Conservation (phyloP, 2,888 invertebrate species). For the Cephus runcator region DNA sequence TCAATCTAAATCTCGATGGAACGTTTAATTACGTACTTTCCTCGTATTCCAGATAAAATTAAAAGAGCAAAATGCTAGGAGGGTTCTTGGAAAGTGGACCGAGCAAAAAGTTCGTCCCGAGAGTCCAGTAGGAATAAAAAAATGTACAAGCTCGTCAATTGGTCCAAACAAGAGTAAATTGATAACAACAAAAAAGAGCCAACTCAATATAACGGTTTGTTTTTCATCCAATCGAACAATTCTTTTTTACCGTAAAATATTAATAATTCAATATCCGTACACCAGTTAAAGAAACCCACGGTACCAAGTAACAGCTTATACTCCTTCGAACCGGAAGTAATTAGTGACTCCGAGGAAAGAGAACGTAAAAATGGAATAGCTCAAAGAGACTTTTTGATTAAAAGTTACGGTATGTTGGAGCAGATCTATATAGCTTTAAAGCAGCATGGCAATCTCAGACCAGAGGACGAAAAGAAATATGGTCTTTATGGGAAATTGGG, state of each 20-base stretch:
- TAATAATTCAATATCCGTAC: slow-evolving; percentile 41
- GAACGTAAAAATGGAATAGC: slow-evolving; percentile 74
- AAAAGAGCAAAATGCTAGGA: slow-evolving; percentile 47
- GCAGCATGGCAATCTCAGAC: slow-evolving; percentile 74
- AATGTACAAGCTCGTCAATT: background rate
- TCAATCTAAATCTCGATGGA: background rate
- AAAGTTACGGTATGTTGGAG: slow-evolving; percentile 77
- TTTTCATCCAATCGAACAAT: background rate
- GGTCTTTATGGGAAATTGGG: slow-evolving; percentile 69
- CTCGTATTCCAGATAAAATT: slow-evolving; percentile 35
- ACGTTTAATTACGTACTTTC: background rate
- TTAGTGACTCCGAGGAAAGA: slow-evolving; percentile 78
- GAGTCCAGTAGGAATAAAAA: slow-evolving; percentile 33
- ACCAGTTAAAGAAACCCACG: slow-evolving; percentile 44
- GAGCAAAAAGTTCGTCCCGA: slow-evolving; percentile 46
- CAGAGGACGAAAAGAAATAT: slow-evolving; percentile 75
- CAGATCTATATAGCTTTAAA: slow-evolving; percentile 76
- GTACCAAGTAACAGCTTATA: background rate
- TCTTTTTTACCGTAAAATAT: background rate
- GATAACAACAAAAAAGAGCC: background rate
- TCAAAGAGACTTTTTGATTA: slow-evolving; percentile 76
- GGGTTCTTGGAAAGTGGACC: slow-evolving; percentile 41
- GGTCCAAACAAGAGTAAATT: background rate
- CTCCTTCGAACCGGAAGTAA: slow-evolving; percentile 75
- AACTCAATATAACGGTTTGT: background rate